phyloP scores from a whole-genome alignment of 2,113 vertebrate genomes.

The Xiphophorus couchianus region DNA sequence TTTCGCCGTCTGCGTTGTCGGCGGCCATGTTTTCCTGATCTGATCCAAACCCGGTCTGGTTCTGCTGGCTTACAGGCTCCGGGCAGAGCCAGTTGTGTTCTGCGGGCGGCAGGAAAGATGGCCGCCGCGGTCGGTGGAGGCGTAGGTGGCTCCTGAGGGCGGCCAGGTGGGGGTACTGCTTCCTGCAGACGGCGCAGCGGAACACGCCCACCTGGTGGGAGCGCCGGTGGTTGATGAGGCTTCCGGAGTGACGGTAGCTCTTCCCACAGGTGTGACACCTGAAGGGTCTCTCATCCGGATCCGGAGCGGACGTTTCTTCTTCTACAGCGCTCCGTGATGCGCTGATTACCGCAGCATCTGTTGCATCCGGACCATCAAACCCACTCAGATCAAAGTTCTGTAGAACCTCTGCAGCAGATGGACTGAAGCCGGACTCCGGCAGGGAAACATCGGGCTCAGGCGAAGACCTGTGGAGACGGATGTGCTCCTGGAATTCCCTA shows the following conservation, averaged over 20 bases:
- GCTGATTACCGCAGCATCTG: too few species aligned
- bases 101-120: conserved; percentile 46
- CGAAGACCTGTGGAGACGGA: conserved; percentile 82
- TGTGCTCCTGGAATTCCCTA: conserved; percentile 80
- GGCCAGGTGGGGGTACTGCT: conserved; percentile 87
- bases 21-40: conserved; percentile 56
- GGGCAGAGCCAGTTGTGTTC: too few species aligned
- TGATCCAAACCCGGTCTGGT: conserved; percentile 27
- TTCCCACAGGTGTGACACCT: conserved; percentile 87
- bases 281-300: conserved; percentile 75
- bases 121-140: conserved; percentile 82
- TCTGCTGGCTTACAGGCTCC: conserved; percentile 49
- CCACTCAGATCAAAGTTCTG: conserved; percentile 76
- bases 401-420: conserved; percentile 74
- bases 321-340: conserved; percentile 5
- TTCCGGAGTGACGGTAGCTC: conserved; percentile 91
- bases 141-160: conserved; percentile 89
- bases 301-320: conserved; percentile 50
- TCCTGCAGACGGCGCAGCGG: conserved; percentile 85
- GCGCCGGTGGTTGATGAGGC: conserved; percentile 90
- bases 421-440: conserved; percentile 57
- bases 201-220: conserved; percentile 89
- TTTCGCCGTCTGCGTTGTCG: conserved; percentile 33
- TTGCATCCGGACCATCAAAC: conserved; percentile 62
- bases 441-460: conserved; percentile 71